A percentile compares a stretch with the other conserved stretches of the same genome.
Evolutionary conservation across 2,797 vertebrate genomes (phyloP).

Genomic region (Momotus momota): DNA sequence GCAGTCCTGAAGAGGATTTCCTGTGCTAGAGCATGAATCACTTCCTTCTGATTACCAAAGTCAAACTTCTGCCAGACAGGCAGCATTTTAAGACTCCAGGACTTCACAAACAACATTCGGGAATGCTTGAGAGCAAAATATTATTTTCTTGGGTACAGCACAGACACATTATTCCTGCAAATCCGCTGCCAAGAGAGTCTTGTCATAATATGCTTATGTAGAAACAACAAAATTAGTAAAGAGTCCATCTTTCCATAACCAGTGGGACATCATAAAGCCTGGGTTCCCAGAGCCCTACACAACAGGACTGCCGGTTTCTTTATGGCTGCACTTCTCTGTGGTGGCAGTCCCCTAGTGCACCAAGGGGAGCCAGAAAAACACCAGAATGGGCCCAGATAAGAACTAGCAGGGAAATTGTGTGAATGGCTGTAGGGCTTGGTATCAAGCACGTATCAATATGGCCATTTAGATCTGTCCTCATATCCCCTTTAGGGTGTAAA

Average conservation of each 20-base stretch:
- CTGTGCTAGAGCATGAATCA: not conserved
- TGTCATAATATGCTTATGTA: not conserved
- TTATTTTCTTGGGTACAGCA: not conserved
- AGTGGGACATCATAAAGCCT: not conserved
- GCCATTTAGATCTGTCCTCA: not conserved
- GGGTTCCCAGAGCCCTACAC: not conserved
- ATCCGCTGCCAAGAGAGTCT: not conserved
- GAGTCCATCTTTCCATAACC: not conserved
- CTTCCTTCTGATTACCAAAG: not conserved
- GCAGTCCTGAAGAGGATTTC: not conserved
- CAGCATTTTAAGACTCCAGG: not conserved
- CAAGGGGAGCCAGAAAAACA: not conserved
- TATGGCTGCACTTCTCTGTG: not conserved
- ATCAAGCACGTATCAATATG: not conserved
- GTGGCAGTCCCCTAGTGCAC: not conserved
- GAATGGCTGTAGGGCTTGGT: not conserved
- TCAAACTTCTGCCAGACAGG: not conserved
- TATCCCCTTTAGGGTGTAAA: not conserved
- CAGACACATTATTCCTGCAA: not conserved
- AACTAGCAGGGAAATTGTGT: not conserved
- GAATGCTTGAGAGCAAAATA: constrained; percentile 1
- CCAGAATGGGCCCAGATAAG: not conserved
- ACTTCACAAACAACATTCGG: not conserved
- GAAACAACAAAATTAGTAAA: not conserved
- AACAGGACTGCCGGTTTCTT: not conserved